A percentile compares a stretch with the other conserved stretches of the same genome.
Conservation (phyloP, 2,113 vertebrate species). For the Mugil cephalus region DNA sequence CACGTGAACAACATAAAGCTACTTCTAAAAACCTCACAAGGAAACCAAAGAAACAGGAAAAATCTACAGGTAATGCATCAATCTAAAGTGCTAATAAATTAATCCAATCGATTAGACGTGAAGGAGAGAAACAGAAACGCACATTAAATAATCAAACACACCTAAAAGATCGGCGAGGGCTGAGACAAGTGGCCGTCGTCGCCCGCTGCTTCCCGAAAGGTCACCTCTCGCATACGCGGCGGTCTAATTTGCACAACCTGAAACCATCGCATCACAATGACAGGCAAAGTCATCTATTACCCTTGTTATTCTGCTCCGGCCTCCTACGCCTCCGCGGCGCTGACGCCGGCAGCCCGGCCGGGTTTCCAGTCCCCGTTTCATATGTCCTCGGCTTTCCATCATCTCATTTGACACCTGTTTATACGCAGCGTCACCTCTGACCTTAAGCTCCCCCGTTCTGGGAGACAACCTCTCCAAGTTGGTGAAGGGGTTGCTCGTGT, state of each 20-base stretch:
- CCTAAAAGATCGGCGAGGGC: not conserved
- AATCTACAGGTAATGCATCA: not conserved
- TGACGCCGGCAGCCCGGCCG: not conserved
- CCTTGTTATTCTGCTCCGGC: slow-evolving; percentile 29
- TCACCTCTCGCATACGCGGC: slow-evolving; percentile 33
- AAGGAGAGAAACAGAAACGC: not conserved
- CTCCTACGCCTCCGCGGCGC: not conserved
- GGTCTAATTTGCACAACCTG: slow-evolving; percentile 60
- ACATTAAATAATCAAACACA: slow-evolving; percentile 20
- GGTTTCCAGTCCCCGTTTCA: slow-evolving; percentile 46
- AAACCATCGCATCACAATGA: slow-evolving; percentile 62
- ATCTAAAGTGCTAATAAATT: not conserved
- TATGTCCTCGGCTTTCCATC: slow-evolving; percentile 61
- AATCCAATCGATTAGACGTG: not conserved
- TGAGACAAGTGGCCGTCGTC: not conserved
- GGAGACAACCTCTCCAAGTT: slow-evolving; percentile 5
- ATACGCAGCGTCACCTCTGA: slow-evolving; percentile 56
- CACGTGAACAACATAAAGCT: not conserved
- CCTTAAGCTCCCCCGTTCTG: slow-evolving; percentile 22
- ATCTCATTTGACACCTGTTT: slow-evolving; percentile 71
- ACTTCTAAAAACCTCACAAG: not conserved
- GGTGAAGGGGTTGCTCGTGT: not conserved
- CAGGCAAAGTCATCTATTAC: slow-evolving; percentile 50
- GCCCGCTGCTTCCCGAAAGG: slow-evolving; percentile 49
- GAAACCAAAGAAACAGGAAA: not conserved